phyloP scores from a whole-genome alignment of 2,888 invertebrate genomes.

The Dorcus parallelipipedus region DNA sequence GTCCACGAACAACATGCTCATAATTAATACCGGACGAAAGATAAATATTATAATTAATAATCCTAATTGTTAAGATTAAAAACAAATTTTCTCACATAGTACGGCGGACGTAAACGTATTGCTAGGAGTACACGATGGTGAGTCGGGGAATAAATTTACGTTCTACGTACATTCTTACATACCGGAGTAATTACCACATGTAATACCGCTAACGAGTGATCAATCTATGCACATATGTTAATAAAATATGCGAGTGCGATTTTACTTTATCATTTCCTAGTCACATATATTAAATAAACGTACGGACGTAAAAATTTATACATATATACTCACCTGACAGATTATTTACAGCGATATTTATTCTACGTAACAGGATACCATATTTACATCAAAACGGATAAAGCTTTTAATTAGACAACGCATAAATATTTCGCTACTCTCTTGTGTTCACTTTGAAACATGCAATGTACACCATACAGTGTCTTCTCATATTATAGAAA shows the following conservation, averaged over 20 bases:
- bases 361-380: neutral
- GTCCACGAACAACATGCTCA: neutral
- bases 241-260: conserved; percentile 22
- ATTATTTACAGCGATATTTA: conserved; percentile 1
- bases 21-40: neutral
- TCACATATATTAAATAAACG: conserved; percentile 7
- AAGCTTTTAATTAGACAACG: no score
- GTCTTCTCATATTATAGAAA: no score
- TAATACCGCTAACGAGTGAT: conserved; percentile 36
- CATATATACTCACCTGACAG: neutral
- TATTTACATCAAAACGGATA: no score
- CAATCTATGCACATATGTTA: conserved; percentile 34
- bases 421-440: no score
- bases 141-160: conserved; percentile 7
- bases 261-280: conserved; percentile 23
- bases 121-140: neutral
- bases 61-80: conserved; percentile 1
- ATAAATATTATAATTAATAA: conserved; percentile 1
- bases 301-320: neutral
- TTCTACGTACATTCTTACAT: conserved; percentile 17
- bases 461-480: no score
- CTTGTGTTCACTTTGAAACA: no score
- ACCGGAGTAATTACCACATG: conserved; percentile 37
- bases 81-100: conserved; percentile 7
- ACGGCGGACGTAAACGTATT: conserved; percentile 2